phyloP scores from a whole-genome alignment of 2,113 vertebrate genomes.

The Benitochromis conjunctus region DNA sequence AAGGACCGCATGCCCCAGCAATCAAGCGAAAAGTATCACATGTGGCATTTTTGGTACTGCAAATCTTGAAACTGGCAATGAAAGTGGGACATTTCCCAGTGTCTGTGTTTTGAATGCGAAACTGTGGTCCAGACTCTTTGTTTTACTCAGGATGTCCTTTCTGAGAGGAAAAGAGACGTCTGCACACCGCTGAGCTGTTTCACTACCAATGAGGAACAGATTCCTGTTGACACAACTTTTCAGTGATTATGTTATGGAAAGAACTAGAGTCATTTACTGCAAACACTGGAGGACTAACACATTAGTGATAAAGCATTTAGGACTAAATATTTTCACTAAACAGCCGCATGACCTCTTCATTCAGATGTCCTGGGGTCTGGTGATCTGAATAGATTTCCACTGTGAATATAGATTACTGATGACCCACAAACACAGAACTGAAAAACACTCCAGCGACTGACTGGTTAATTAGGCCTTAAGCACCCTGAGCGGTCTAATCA shows the following conservation, averaged over 20 bases:
- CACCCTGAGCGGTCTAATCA: background rate
- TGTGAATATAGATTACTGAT: conserved; percentile 55
- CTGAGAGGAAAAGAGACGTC: conserved; percentile 31
- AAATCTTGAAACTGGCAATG: background rate
- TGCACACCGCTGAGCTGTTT: background rate
- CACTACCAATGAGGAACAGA: conserved; percentile 30
- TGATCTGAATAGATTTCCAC: conserved; percentile 54
- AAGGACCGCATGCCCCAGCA: background rate
- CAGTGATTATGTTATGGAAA: background rate
- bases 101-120: background rate
- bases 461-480: conserved; percentile 18
- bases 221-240: conserved; percentile 45
- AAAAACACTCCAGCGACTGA: background rate
- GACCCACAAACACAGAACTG: conserved; percentile 58
- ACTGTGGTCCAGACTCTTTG: conserved; percentile 38
- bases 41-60: background rate
- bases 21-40: background rate
- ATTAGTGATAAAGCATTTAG: background rate
- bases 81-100: background rate
- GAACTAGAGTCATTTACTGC: background rate
- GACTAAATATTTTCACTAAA: background rate
- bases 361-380: background rate
- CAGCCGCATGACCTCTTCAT: background rate
- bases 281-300: background rate
- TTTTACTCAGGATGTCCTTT: conserved; percentile 64